Base-by-base conservation (phyloP, 1,140 invertebrate genomes). In the Temnothorax longispinosus region DNA sequence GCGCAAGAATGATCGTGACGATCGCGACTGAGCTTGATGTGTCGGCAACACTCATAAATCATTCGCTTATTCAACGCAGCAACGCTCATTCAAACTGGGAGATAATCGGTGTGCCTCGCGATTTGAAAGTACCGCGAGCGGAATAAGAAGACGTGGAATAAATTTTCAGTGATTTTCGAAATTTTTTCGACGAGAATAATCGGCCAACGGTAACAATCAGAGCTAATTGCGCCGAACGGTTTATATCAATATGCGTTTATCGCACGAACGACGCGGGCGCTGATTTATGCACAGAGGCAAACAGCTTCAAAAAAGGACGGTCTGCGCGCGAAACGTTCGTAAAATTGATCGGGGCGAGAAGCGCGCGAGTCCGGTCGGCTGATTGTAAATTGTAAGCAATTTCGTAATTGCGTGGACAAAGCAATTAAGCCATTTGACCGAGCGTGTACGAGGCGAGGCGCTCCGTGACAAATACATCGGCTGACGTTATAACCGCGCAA, bases 381-480 rank as follows among this genome's bases (percentile, higher is more conserved):
- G 91, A 93, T 94, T 93, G 93, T 93, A 91, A 93, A 93, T 94
- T 93, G 93, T 93, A 93, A 93, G 93, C 93, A 93, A 94, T 94
- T 94, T 93, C 91, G 93, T 94, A 93, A 94, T 94, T 94, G 92
- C 92, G 88, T 93, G 91, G 92, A 93, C 92, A 93, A 91, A 93
- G 92, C 92, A 94, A 93, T 94, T 94, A 93, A 92, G 91, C 90
- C 93, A 92, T 93, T 94, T 91, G 92, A 94, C 93, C 89, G 90
- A 90, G 84, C 91, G 86, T 90, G 88, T 88, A 84, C 74, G 85
- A 56, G 65, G 84, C 78, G 85, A 92, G 89, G 88, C 78, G 91
- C 87, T 91, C 81, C 84, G 89, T 87, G 81, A 86, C 88, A 92
- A 93, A 93, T 93, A 91, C 88, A 90, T 85, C 82, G 74, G 86